Evolutionary conservation across 1,140 invertebrate genomes (phyloP).

Genomic region (Pristionchus pacificus): DNA sequence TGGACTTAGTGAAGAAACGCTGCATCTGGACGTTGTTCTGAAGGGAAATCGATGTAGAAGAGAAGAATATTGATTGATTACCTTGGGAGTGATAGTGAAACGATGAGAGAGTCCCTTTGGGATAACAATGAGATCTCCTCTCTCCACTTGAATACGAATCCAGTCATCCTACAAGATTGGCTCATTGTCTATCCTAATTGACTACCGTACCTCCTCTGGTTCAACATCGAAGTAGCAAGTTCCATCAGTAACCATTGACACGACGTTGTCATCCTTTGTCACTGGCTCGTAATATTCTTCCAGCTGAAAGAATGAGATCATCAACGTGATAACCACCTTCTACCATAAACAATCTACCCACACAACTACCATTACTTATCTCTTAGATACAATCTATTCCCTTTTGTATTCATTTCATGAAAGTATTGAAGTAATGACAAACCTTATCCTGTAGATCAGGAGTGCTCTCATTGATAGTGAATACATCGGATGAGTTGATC

Average conservation of each 20-base stretch:
- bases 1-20: conserved; percentile 40
- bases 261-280: conserved; percentile 31
- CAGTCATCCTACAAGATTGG: conserved; percentile 25
- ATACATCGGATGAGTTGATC: conserved; percentile 29
- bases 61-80: conserved; percentile 9
- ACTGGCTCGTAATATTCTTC: conserved; percentile 50
- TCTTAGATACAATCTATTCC: not conserved
- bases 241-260: conserved; percentile 34
- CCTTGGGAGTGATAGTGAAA: conserved; percentile 54
- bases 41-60: conserved; percentile 13
- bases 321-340: not conserved
- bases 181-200: conserved; percentile 19
- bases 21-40: conserved; percentile 50
- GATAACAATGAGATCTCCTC: conserved; percentile 52
- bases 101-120: conserved; percentile 47
- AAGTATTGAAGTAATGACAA: not conserved
- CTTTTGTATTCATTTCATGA: not conserved
- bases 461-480: conserved; percentile 33
- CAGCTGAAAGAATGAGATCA: conserved; percentile 30
- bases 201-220: conserved; percentile 2
- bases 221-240: conserved; percentile 39
- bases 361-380: not conserved
- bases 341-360: conserved; percentile 1
- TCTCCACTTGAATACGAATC: conserved; percentile 49
- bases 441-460: conserved; percentile 37